A percentile compares a stretch with the other conserved stretches of the same genome.
Evolutionary conservation across 2,888 invertebrate genomes (phyloP).

Genomic region (Dione juno): DNA sequence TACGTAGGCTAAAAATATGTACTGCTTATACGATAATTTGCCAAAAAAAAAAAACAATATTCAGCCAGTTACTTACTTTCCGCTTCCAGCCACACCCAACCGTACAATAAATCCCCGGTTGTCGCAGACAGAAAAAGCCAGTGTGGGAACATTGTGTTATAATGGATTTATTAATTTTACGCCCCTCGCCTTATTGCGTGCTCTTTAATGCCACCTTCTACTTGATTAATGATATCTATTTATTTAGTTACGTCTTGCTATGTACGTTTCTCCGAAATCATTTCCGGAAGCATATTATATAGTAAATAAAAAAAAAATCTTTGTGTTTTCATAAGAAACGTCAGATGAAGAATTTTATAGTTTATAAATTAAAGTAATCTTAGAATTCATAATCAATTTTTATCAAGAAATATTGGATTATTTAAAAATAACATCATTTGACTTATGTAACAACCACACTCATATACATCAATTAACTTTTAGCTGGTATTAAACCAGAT

Average conservation of each 20-base stretch:
- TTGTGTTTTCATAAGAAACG: neutral
- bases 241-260: conserved; percentile 33
- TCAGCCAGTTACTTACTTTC: conserved; percentile 40
- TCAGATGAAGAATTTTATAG: too few relatives aligned
- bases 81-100: conserved; percentile 49
- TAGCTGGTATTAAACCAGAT: too few relatives aligned
- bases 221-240: conserved; percentile 49
- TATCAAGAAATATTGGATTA: too few relatives aligned
- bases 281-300: neutral
- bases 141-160: conserved; percentile 67
- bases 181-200: conserved; percentile 50
- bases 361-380: too few relatives aligned
- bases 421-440: too few relatives aligned
- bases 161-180: conserved; percentile 79
- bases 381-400: too few relatives aligned
- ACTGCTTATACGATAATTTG: neutral
- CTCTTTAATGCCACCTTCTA: conserved; percentile 46
- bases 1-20: neutral
- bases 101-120: conserved; percentile 67
- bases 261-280: neutral
- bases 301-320: neutral
- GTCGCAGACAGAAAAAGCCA: conserved; percentile 75
- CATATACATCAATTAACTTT: too few relatives aligned
- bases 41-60: neutral
- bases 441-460: too few relatives aligned